Percentiles rank a stretch among this genome's conserved stretches.
Conservation (phyloP, 2,797 vertebrate species). For the Poecilia picta region DNA sequence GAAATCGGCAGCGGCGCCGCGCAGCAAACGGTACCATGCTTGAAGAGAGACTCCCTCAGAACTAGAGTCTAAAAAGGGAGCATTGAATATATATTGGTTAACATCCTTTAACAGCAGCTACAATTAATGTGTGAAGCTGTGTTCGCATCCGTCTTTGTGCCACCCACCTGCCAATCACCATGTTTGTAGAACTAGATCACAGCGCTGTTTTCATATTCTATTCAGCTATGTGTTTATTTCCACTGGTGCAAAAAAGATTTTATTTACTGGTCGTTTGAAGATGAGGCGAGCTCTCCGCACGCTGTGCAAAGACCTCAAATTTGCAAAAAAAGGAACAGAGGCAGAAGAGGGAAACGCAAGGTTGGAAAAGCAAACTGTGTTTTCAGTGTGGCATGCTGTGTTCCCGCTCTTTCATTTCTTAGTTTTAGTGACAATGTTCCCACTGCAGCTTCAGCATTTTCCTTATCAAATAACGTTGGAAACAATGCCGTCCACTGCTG, state of each 20-base stretch:
- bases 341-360: constrained; percentile 21
- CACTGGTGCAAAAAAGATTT: constrained; percentile 60
- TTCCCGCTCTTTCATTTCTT: constrained; percentile 28
- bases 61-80: constrained; percentile 79
- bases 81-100: constrained; percentile 86
- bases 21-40: constrained; percentile 66
- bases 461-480: constrained; percentile 15
- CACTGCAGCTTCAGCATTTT: constrained; percentile 17
- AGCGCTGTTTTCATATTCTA: constrained; percentile 72
- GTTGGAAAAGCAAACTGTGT: constrained; percentile 51
- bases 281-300: constrained; percentile 50
- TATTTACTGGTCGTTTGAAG: constrained; percentile 77
- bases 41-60: constrained; percentile 78
- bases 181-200: constrained; percentile 75
- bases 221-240: constrained; percentile 70
- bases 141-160: constrained; percentile 69
- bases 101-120: constrained; percentile 75
- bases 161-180: constrained; percentile 75
- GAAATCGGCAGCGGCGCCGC: constrained; percentile 64
- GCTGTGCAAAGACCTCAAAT: constrained; percentile 73
- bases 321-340: constrained; percentile 53
- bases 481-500: not conserved
- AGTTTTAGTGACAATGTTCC: constrained; percentile 18
- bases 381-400: constrained; percentile 17
- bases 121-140: constrained; percentile 76